Base-by-base conservation (phyloP, 2,113 vertebrate genomes). In the Lipotes vexillifer region DNA sequence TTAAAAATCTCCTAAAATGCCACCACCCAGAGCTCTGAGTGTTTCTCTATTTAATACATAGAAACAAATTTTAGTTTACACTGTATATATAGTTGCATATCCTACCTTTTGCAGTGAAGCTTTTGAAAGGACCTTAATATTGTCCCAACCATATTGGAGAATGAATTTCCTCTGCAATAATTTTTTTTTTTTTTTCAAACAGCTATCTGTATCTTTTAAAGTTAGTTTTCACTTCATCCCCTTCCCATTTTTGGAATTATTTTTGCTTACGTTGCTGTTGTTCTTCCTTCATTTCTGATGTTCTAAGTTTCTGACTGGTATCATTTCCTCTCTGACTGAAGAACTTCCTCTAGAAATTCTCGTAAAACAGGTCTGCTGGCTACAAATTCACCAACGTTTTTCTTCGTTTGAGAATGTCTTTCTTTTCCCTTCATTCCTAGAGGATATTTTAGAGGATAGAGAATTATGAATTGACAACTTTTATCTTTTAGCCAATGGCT, bases 331-430 rank as follows among this genome's bases (percentile, higher is more conserved):
- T 90, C 41, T 93, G 89, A 86, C 94, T 91, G 61, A 72, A 91
- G 96, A 88, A 65, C 82, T 96, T 95, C 95, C 89, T 94, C 57
- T 81, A 78, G 72, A 80, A 74, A 63, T 84, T 88, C 44, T 78
- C 41, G 5, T 86, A 87, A 66, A 49, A 63, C 66, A 69, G 27
- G 8, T 65, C 17, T 49, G 18, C 20, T n/a, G 57, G 17, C 87
- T 78, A 14, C 27, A 55, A 33, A 72, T 57, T 80, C 27, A 44
- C 63, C 15, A 69, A 25, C 13, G 21, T 59, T 55, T 75, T 94
- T 59, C 74, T 96, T 93, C n/a, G 29, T 65, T 41, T 75, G 8
- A 72, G 18, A 92, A 57, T 46, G 52, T 66, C 71, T 92, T 61
- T 65, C 36, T 52, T 75, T 92, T 18, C 41, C 66, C 66, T 85